phyloP scores from a whole-genome alignment of 2,113 vertebrate species.

The Grantiella picta region DNA sequence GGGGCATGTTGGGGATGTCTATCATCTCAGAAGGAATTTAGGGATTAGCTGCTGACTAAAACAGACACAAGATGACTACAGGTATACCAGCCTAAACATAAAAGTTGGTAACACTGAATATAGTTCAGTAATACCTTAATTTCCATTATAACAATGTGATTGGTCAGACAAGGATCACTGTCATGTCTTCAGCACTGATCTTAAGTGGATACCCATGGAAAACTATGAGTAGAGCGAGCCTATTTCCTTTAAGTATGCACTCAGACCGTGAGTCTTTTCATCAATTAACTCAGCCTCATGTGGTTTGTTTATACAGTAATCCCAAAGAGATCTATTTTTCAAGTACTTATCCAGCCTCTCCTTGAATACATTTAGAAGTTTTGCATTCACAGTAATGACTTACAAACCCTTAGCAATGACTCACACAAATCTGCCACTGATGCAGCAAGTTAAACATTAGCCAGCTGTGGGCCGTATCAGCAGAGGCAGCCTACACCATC shows the following conservation, averaged over 20 bases:
- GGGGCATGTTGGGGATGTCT: background rate
- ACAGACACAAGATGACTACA: background rate
- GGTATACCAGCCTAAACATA: background rate
- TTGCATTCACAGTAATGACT: background rate
- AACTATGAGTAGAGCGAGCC: background rate
- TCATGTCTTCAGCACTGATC: background rate
- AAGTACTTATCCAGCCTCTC: background rate
- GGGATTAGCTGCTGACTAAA: background rate
- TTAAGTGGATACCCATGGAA: background rate
- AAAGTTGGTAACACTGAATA: background rate
- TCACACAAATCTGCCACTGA: background rate
- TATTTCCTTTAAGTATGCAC: background rate
- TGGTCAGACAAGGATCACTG: background rate
- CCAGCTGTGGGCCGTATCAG: background rate
- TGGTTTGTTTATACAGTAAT: background rate
- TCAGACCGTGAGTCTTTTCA: background rate
- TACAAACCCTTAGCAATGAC: background rate
- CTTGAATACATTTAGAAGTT: background rate
- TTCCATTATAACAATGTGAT: background rate
- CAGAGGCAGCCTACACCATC: background rate
- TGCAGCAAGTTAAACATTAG: background rate
- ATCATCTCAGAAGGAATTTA: background rate
- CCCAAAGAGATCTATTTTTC: background rate
- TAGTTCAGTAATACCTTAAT: background rate
- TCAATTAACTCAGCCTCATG: background rate